phyloP scores from a whole-genome alignment of 2,888 invertebrate species.

The Melitaea athalia region DNA sequence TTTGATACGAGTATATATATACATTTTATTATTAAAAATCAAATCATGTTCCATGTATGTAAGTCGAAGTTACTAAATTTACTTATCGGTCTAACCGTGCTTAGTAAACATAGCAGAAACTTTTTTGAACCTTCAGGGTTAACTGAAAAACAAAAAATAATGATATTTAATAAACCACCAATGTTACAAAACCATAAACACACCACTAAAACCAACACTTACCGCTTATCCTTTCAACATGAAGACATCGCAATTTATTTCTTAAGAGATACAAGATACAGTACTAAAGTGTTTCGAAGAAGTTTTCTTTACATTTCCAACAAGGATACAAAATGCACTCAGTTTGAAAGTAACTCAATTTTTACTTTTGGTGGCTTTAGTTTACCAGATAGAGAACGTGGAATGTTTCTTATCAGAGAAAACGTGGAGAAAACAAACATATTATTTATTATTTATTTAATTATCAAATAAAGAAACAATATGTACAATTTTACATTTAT shows the following conservation, averaged over 20 bases:
- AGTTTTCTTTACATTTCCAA: slow-evolving; percentile 4
- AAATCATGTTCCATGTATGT: no score
- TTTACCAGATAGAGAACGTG: neutral
- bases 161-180: no score
- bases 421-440: neutral
- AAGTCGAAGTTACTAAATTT: no score
- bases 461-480: no score
- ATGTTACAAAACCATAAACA: neutral
- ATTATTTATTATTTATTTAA: no score
- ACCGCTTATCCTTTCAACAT: neutral
- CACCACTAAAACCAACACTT: neutral
- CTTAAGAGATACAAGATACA: neutral
- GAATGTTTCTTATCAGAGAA: neutral
- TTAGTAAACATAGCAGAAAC: no score
- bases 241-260: neutral
- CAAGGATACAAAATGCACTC: slow-evolving; percentile 8
- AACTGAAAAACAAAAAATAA: no score
- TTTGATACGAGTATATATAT: no score
- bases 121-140: no score
- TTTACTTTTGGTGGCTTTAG: slow-evolving; percentile 5
- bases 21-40: no score
- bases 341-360: slow-evolving; percentile 21
- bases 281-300: neutral
- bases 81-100: no score
- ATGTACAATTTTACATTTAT: no score